phyloP scores from a whole-genome alignment of 2,888 invertebrate species.

The Chymomyza fuscimana region DNA sequence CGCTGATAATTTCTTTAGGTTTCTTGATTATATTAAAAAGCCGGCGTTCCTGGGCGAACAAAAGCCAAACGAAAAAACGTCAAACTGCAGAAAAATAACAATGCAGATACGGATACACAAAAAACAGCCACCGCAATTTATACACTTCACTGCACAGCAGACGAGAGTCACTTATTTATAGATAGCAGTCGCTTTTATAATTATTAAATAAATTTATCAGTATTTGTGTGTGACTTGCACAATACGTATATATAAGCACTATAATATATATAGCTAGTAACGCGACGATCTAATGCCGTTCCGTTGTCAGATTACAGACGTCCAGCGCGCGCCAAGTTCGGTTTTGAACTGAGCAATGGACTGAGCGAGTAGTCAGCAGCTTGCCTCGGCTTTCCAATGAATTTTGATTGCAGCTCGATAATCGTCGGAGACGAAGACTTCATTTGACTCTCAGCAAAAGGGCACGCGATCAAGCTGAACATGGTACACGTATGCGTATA shows the following conservation, averaged over 20 bases:
- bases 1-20: constrained; percentile 25
- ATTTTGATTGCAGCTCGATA: neutral
- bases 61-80: constrained; percentile 13
- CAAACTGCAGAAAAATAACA: neutral
- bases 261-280: neutral
- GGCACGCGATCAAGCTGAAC: neutral
- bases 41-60: neutral
- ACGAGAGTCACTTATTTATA: neutral
- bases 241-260: constrained; percentile 25
- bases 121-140: neutral
- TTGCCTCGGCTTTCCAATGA: constrained; percentile 19
- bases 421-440: constrained; percentile 18
- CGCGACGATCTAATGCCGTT: neutral
- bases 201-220: neutral
- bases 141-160: neutral
- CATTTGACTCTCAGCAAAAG: constrained; percentile 8
- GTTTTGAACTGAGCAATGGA: constrained; percentile 43
- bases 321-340: constrained; percentile 40
- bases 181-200: neutral
- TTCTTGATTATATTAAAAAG: neutral
- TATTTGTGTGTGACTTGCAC: constrained; percentile 51
- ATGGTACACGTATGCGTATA: constrained; percentile 29
- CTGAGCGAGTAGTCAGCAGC: constrained; percentile 10
- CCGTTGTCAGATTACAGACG: constrained; percentile 19
- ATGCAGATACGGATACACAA: neutral